Evolutionary conservation across 1,140 invertebrate genomes (phyloP), one percentile per base, ranked within the genome.

Genomic region (Chrysopa pallens): DNA sequence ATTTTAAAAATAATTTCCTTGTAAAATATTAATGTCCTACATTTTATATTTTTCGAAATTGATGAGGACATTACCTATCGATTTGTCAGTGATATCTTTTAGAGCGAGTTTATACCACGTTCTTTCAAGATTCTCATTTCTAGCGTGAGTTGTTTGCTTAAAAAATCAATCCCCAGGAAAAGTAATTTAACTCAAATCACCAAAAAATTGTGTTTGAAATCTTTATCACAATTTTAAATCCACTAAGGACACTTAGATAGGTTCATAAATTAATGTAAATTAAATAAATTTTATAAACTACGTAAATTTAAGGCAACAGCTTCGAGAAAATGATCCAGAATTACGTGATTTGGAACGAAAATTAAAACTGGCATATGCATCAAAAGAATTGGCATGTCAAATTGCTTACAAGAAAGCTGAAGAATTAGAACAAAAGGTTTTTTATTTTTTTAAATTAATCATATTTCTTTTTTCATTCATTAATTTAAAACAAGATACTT

Each of bases 281-380:
- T 29, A 33, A 33, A 17, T 40, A 14, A 11, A 7, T 44, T 12
- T 42, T n/a, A n/a, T n/a, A n/a, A n/a, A n/a, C n/a, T n/a, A n/a
- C n/a, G n/a, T n/a, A n/a, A n/a, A 33, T 33, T 44, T 33, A 13
- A 52, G 56, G 29, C 57, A 60, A 46, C 49, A 51, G 36, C 41
- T 63, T 11, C 49, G 62, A n/a, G 55, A 59, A 51, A 59, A 52
- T 42, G 56, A 52, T 45, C 53, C 52, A 29, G 63, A 66, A 51
- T 47, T 66, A 39, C 42, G 55, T 38, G 55, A 62, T 27, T 45
- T 66, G 11, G 58, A 62, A 48, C 40, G 49, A 8, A 57, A 62
- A 52, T 48, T 66, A 31, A 52, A 52, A 44, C 48, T 52, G 13
- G 62, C 61, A 14, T 66, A 66, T 48, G 48, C 58, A 5, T 54